Evolutionary conservation across 2,888 invertebrate species (phyloP), one percentile per base, ranked within the genome.

Genomic region (Antitype chi): DNA sequence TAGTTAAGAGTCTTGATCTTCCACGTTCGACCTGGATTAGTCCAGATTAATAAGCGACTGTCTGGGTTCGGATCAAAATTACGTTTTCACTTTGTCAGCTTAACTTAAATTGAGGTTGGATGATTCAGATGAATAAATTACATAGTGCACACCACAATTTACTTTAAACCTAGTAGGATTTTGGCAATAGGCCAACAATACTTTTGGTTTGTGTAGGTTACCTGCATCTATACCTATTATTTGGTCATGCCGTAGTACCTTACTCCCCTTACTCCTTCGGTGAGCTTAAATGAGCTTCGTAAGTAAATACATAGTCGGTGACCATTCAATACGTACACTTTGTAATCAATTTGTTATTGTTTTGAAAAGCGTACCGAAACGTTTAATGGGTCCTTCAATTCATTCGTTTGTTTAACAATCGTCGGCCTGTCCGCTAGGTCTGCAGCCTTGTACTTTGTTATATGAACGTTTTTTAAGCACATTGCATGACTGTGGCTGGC

Each of bases 371-470:
- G 72, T 73, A 85, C 87, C 85, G 77, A 87, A 81, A 80, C 77
- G 9, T 72, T 75, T 78, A 72, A 83, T 84, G 82, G 82, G 85
- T 78, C 83, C 84, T 85, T 87, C 85, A 85, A 71, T 82, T 76
- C 76, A 85, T 81, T 80, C 57, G 70, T 77, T 75, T 74, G 57
- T 73, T 55, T 47, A 73, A 78, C 72, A 73, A 78, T 67, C 23
- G 55, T n/a, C n/a, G 38, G 25, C 28, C 23, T 62, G 57, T 53
- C 49, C 23, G 23, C 43, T 74, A 85, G 84, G 74, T 85, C 81
- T 73, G 81, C 89, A 91, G 91, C 94, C 94, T 94, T 95, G 94
- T 90, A 92, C 88, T 92, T 92, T 90, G 92, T 70, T 72, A 68
- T 25, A 88, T 89, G 87, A 88, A 89, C 90, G 90, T 92, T 94